Evolutionary conservation across 2,797 vertebrate genomes (phyloP), one percentile per base, ranked within the genome.

Genomic region (Muraenolepis orangiensis): DNA sequence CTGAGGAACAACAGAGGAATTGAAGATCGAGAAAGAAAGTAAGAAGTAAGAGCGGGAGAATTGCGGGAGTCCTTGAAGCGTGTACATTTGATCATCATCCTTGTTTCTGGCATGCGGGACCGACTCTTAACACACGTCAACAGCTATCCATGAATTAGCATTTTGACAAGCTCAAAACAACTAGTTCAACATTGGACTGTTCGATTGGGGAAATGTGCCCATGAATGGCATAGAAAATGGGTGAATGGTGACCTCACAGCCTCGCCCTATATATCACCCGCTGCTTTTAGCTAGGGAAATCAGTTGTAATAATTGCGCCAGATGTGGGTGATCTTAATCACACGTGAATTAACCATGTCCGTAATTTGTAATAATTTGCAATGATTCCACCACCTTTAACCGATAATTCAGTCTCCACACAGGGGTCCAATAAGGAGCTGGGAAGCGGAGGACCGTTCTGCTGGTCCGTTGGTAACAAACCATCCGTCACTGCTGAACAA

Each of bases 311-410:
- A 61, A 51, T n/a, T n/a, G 46, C 46, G 6, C 2, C 20, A 20
- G 18, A 51, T 51, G 46, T 20, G 18, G 46, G 20, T 8, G 46
- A 51, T 51, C 46, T 51, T 51, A 51, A 61, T 61, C 51, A 61
- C 51, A 61, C 14, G 51, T 61, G 51, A 61, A 23, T 23, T 23
- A 61, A 61, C 51, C 51, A 26, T 61, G 51, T 23, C 51, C n/a
- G n/a, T 26, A 61, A 61, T 61, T 61, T 61, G 51, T 61, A 61
- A 61, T 61, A 10, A 61, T 61, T 61, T 61, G 51, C 51, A 61
- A 26, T 61, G 26, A 61, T 61, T 61, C 51, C 51, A 23, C 51
- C 51, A 23, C 51, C 51, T 61, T 20, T 61, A 23, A 23, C 51
- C n/a, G n/a, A 26, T 61, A 61, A 61, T 61, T 61, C 10, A 61